These are phyloP conservation scores for Pan paniscus DNA, from an alignment of 2,113 vertebrate genomes.

Conservation along the genomic window DNA sequence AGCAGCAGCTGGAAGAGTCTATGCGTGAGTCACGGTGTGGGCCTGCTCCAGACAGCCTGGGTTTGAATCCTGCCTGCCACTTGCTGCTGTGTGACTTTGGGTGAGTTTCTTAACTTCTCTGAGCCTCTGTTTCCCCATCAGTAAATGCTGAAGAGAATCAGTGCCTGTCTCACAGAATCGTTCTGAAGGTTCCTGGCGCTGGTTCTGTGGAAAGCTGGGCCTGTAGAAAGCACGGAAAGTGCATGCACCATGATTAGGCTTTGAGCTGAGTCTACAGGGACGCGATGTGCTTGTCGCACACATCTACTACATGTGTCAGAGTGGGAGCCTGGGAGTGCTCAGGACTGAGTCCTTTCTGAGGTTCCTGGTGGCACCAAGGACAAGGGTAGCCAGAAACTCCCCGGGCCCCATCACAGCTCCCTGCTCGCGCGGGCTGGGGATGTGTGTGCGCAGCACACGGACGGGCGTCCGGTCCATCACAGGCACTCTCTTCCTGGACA, in stretches of 20 bases:
- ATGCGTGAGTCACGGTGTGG: not conserved
- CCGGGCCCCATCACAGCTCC: fast-evolving
- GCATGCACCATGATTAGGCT: fast-evolving
- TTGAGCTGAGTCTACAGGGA: fast-evolving
- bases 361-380: not conserved
- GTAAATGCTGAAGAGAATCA: not conserved
- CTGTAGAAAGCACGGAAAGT: not conserved
- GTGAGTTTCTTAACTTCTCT: not conserved
- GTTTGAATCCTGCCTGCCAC: not conserved
- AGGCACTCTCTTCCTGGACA: not conserved
- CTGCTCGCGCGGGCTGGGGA: not conserved
- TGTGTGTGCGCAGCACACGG: fast-evolving
- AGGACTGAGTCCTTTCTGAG: not conserved
- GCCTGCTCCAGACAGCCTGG: not conserved
- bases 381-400: fast-evolving
- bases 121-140: not conserved
- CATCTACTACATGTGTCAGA: not conserved
- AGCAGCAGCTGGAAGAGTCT: not conserved
- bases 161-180: not conserved
- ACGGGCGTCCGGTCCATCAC: fast-evolving
- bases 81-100: not conserved
- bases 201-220: fast-evolving
- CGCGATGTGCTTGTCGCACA: fast-evolving
- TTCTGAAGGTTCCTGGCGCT: fast-evolving
- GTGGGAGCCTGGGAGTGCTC: not conserved